phyloP scores from a whole-genome alignment of 2,797 vertebrate species.

The Myotis myotis region DNA sequence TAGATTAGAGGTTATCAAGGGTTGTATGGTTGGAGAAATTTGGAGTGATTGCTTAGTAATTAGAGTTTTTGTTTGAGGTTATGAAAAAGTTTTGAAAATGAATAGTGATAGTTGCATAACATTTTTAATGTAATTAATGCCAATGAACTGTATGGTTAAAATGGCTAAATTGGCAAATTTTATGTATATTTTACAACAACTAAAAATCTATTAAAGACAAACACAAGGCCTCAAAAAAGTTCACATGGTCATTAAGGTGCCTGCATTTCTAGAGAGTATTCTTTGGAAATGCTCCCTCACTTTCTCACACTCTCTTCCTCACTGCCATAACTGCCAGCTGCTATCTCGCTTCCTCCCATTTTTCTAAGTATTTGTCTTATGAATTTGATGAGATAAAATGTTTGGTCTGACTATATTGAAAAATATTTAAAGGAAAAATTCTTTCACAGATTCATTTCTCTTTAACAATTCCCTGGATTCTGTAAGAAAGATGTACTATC shows the following conservation, averaged over 20 bases:
- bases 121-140: neutral
- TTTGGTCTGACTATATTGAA: constrained; percentile 47
- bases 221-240: neutral
- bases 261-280: neutral
- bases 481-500: neutral
- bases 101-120: neutral
- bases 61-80: neutral
- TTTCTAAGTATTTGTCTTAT: constrained; percentile 56
- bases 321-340: too few relatives aligned
- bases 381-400: constrained; percentile 55
- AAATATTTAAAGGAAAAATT: neutral
- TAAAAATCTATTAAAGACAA: neutral
- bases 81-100: neutral
- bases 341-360: neutral
- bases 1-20: neutral
- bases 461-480: neutral
- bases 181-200: neutral
- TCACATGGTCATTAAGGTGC: neutral
- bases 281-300: too few relatives aligned
- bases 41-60: neutral
- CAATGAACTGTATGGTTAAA: neutral
- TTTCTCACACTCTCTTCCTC: too few relatives aligned
- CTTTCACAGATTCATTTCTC: constrained; percentile 43
- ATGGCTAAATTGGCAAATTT: neutral
- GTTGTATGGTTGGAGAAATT: neutral